Base-by-base conservation (phyloP, 53 echinoderm and acorn worm genomes). In the Arbacia lixula region DNA sequence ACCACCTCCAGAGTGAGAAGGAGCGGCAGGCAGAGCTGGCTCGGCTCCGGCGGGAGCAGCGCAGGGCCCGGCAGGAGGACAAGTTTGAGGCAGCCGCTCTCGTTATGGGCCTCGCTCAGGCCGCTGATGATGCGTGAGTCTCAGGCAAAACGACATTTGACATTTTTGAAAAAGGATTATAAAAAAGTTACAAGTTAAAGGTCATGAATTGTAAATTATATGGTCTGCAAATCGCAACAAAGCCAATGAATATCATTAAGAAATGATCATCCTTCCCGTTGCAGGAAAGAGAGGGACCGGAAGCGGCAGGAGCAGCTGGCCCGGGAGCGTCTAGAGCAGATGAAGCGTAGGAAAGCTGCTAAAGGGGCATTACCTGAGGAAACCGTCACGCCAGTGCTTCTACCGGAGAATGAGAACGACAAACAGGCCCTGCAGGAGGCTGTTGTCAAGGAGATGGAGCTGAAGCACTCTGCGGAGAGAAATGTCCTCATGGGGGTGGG, bases 51-150 rank as follows among this genome's bases (percentile, higher is more conserved):
- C 58, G 99, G 53, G 94, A 98, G 51, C 99, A 98, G 72, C 72
- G 99, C 6, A 90, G 85, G 61, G 99, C 99, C n/a, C 76, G 99
- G 20, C 81, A 90, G 34, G 99, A 98, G 71, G 88, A 94, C 56
- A 92, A 98, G 84, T 98, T 98, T 94, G 99, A 98, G 30, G 94
- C 99, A 11, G 99, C 99, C 52, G 99, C 99, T 26, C 76, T 94
- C 11, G 92, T 93, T 30, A 90, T 98, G 85, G 94, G 99, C 17
- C 85, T 98, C 39, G 91, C 93, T 43, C 84, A 93, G 61, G 83
- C 89, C 38, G 90, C 88, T 16, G 90, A 98, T 40, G 94, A 94
- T 41, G 90, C 85, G 99, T 94, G 87, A 94, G 94, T 91, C 17
- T 52, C n/a, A n/a, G n/a, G n/a, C n/a, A n/a, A n/a, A n/a, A n/a